Conservation (phyloP, 2,113 vertebrate genomes). For the Acanthisitta chloris region DNA sequence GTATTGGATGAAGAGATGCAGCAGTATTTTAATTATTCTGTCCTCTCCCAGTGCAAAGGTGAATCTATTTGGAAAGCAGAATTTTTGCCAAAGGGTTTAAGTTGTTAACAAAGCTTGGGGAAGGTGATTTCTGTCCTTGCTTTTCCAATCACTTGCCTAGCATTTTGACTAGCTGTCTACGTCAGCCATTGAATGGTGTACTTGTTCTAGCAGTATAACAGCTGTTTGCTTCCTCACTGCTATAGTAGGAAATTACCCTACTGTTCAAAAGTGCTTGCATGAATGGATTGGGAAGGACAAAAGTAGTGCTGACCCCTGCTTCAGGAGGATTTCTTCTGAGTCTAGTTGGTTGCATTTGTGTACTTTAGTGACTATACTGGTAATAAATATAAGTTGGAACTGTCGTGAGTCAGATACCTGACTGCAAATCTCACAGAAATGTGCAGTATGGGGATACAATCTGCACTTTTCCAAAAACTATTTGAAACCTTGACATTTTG, state of each 20-base stretch:
- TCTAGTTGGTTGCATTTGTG: neutral
- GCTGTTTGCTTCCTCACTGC: neutral
- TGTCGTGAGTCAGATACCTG: neutral
- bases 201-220: neutral
- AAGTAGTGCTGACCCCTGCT: neutral
- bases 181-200: neutral
- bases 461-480: neutral
- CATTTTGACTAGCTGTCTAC: neutral
- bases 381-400: neutral
- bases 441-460: neutral
- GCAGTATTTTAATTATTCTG: neutral
- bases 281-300: neutral
- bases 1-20: accelerated
- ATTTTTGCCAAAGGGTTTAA: neutral
- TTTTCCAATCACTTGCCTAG: neutral
- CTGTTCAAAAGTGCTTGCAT: neutral
- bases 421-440: neutral
- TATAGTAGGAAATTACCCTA: neutral
- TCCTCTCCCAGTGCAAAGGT: neutral
- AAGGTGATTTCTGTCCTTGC: neutral
- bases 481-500: neutral
- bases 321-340: neutral
- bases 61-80: neutral
- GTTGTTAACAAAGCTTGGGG: neutral
- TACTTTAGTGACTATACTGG: neutral